These are phyloP conservation scores for Excalfactoria chinensis DNA, from an alignment of 2,113 vertebrate genomes.

Conservation along the genomic window DNA sequence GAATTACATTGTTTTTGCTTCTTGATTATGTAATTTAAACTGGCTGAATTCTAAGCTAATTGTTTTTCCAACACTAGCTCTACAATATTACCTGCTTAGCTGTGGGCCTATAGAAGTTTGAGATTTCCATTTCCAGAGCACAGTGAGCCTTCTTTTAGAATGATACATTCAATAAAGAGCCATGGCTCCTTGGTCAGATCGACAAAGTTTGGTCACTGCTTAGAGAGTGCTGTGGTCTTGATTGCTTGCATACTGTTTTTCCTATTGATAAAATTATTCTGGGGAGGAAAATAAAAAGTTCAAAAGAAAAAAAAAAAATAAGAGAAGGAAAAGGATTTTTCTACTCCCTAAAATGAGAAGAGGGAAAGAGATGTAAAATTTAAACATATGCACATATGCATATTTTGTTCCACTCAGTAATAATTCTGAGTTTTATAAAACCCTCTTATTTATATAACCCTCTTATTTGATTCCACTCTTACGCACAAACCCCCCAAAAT, in stretches of 20 bases:
- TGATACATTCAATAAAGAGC: neutral
- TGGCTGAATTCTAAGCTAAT: neutral
- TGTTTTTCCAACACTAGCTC: neutral
- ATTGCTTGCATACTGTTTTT: neutral
- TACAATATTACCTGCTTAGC: neutral
- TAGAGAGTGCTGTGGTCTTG: neutral
- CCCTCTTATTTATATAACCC: neutral
- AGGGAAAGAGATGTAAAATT: neutral
- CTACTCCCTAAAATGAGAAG: neutral
- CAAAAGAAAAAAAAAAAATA: neutral
- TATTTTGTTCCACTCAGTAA: neutral
- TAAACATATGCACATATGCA: neutral
- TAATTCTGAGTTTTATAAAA: neutral
- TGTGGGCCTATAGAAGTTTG: neutral
- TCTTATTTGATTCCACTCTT: neutral
- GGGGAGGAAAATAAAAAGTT: neutral
- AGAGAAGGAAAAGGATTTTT: neutral
- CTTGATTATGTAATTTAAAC: neutral
- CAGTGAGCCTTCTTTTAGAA: neutral
- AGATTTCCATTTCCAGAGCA: neutral
- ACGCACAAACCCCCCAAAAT: neutral
- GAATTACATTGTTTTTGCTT: neutral
- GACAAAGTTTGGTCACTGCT: neutral
- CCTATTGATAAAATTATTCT: neutral
- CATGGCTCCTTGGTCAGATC: neutral